Conservation (phyloP, 2,797 vertebrate species). For the Paramormyrops hopkinsi region DNA sequence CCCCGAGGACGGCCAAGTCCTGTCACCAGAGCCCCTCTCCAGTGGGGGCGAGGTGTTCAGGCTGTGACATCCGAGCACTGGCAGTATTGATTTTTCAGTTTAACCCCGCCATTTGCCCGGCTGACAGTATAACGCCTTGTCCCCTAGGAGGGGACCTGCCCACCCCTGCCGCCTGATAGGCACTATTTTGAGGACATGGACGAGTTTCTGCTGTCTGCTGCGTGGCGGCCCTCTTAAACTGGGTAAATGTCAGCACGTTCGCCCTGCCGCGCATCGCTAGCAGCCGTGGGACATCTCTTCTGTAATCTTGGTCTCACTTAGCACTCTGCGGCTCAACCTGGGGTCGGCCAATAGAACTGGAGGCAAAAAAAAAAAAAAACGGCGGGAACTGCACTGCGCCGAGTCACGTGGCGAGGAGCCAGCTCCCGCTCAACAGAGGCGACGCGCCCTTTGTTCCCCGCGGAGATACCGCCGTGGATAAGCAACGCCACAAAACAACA, state of each 20-base stretch:
- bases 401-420: slow-evolving; percentile 8
- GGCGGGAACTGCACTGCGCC: slow-evolving; percentile 21
- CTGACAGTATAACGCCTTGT: slow-evolving; percentile 30
- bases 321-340: slow-evolving; percentile 50
- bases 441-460: not conserved
- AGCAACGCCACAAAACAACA: slow-evolving; percentile 7
- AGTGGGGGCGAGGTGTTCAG: slow-evolving; percentile 43
- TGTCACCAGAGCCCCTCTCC: not conserved
- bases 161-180: not conserved
- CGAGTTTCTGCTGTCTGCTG: slow-evolving; percentile 21
- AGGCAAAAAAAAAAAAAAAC: slow-evolving; percentile 40
- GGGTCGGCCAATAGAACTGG: slow-evolving; percentile 39
- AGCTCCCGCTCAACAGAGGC: not conserved
- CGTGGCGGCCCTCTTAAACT: slow-evolving; percentile 24
- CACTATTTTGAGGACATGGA: slow-evolving; percentile 18
- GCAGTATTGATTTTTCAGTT: slow-evolving; percentile 61
- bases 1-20: not conserved
- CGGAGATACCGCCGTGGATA: not conserved
- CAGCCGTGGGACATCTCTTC: slow-evolving; percentile 39
- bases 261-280: slow-evolving; percentile 48
- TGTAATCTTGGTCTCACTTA: slow-evolving; percentile 47
- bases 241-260: slow-evolving; percentile 55
- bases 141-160: not conserved
- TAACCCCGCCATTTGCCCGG: slow-evolving; percentile 52
- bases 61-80: slow-evolving; percentile 58